Evolutionary conservation across 2,797 vertebrate genomes (phyloP).

Genomic region (Chlorospingus flavigularis): DNA sequence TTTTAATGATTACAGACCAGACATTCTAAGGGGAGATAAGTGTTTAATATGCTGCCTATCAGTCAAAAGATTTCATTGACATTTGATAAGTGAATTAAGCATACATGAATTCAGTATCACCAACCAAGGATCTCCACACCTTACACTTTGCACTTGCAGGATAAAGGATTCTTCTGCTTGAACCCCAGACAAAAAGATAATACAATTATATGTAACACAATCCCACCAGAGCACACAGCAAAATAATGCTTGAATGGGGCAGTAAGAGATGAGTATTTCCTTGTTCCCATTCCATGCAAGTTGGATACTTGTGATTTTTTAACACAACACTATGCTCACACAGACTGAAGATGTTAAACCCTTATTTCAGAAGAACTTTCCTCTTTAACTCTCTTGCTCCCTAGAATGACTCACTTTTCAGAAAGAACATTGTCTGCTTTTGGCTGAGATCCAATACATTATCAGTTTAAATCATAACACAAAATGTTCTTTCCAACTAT

Average conservation of each 20-base stretch:
- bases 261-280: neutral
- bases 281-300: neutral
- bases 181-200: neutral
- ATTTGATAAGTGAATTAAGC: neutral
- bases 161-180: neutral
- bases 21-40: neutral
- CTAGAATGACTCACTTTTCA: slow-evolving; percentile 21
- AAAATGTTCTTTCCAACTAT: neutral
- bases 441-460: neutral
- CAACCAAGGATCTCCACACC: neutral
- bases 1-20: neutral
- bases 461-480: neutral
- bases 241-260: neutral
- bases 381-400: neutral
- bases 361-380: neutral
- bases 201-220: neutral
- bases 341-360: neutral
- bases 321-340: neutral
- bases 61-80: neutral
- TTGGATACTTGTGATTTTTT: neutral
- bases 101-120: neutral
- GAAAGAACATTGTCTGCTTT: slow-evolving; percentile 23
- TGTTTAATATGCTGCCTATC: neutral
- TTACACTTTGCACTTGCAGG: neutral
- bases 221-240: neutral